Base-by-base conservation (phyloP, 2,113 vertebrate species). In the Microcebus tavaratra region DNA sequence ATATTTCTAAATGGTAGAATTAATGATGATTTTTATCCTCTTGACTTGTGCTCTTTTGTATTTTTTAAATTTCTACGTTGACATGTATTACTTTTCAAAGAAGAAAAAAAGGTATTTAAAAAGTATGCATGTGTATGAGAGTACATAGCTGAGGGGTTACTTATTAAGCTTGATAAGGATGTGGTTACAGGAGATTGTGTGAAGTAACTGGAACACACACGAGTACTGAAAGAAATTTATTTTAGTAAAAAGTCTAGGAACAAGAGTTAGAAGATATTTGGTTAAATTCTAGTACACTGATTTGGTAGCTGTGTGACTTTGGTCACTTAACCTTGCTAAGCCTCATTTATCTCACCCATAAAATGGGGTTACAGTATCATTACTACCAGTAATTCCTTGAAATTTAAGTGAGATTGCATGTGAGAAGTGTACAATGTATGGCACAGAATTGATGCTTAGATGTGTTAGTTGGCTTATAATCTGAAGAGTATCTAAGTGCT, bases 1-100 rank as follows among this genome's bases (percentile, higher is more conserved):
- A 95, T 89, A 68, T 53, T 81, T 95, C 83, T 79, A n/a, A 42
- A 17, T 91, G 48, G 39, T 91, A 21, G 25, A 92, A 93, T 93
- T 92, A 75, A 25, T 84, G 57, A 93, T 63, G 11, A 63, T 72
- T 93, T 90, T 90, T 78, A 73, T 70, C 45, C 45, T 95, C 29
- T 95, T 68, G 68, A 34, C 39, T 83, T 94, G 48, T 1, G 4
- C 39, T 42, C 27, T 72, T 79, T 93, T 81, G 39, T 61, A 59
- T 72, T 89, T 97, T 82, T 12, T 61, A 96, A 90, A 92, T 63
- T 55, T 92, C 48, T 83, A n/a, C 31, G 70, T 29, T 88, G 45
- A n/a, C 15, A 34, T 67, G 8, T 39, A 63, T 70, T 50, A 57
- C 6, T 95, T 90, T 82, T 90, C 21, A 80, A 53, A 50, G n/a